phyloP scores from a whole-genome alignment of 1,140 invertebrate genomes.

The Polypedilum vanderplanki region DNA sequence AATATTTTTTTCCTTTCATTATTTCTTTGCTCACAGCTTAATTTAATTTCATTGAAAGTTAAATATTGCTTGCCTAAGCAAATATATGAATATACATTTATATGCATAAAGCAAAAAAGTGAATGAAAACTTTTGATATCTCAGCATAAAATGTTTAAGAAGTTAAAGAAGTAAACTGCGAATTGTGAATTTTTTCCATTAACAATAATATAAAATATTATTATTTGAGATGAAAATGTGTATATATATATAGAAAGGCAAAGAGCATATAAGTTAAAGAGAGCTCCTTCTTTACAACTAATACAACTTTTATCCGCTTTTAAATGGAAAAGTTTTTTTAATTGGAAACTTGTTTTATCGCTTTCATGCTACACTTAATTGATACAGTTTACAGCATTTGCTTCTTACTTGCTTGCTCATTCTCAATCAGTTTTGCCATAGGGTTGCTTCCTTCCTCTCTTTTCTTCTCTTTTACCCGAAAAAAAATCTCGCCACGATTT shows the following conservation, averaged over 20 bases:
- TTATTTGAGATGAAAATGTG: background rate
- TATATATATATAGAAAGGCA: too few relatives aligned
- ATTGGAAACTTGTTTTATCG: conserved; percentile 23
- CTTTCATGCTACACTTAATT: conserved; percentile 13
- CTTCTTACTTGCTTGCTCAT: background rate
- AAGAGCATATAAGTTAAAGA: too few relatives aligned
- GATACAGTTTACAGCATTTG: conserved; percentile 17
- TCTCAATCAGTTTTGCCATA: background rate
- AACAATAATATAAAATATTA: background rate
- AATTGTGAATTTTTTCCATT: background rate
- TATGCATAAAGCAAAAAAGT: background rate
- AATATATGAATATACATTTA: background rate
- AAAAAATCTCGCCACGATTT: background rate
- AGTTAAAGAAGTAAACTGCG: too few relatives aligned
- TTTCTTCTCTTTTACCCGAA: background rate
- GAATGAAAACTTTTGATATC: background rate
- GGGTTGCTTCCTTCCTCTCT: background rate
- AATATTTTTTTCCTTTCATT: too few relatives aligned
- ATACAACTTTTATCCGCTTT: background rate
- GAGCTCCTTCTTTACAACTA: background rate
- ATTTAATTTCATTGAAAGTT: background rate
- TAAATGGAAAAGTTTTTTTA: conserved; percentile 28
- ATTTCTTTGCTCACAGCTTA: background rate
- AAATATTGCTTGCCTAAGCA: conserved; percentile 4
- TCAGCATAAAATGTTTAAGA: too few relatives aligned